Base-by-base conservation (phyloP, 1,140 invertebrate genomes). In the Atta colombica region DNA sequence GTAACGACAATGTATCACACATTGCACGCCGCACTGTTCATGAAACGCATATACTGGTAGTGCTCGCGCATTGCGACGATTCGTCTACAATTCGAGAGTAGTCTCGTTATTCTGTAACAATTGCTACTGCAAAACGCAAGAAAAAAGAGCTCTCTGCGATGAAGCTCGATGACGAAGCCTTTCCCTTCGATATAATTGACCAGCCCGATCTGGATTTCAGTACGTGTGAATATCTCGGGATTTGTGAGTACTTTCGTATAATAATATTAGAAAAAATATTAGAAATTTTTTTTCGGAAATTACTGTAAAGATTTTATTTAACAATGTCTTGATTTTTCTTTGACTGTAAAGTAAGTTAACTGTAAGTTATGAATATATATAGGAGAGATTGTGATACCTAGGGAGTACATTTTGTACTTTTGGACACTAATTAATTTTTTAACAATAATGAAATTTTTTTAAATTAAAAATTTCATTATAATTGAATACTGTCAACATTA, bases 121-220 rank as follows among this genome's bases (percentile, higher is more conserved):
- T 77, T 45, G 31, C 35, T 21, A 18, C 16, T 39, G 21, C 74
- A n/a, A 61, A 61, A 75, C 12, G n/a, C 4, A 74, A 12, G 4
- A 31, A 25, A 25, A 61, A 25, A 12, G n/a, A 39, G 21, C n/a
- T 4, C n/a, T 55, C 55, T 35, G 35, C 16, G 35, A 77, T 77
- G 74, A 77, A 60, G 31, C 31, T 77, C n/a, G 53, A 75, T 14
- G 55, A 75, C n/a, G 72, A 75, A 2, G 55, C 35, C 14, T 75
- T 75, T 5, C 16, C 21, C 28, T 75, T 75, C 14, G 35, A 61
- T 16, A 61, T 75, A n/a, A 21, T 39, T 7, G 53, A 14, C 4
- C 72, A 75, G n/a, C 6, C 55, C 12, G 35, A 75, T 25, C 21
- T 75, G 7, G 10, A 75, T 75, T 75, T 75, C 72, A 16, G 7